Conservation (phyloP, 2,797 vertebrate species). For the Enteromius radiatus region DNA sequence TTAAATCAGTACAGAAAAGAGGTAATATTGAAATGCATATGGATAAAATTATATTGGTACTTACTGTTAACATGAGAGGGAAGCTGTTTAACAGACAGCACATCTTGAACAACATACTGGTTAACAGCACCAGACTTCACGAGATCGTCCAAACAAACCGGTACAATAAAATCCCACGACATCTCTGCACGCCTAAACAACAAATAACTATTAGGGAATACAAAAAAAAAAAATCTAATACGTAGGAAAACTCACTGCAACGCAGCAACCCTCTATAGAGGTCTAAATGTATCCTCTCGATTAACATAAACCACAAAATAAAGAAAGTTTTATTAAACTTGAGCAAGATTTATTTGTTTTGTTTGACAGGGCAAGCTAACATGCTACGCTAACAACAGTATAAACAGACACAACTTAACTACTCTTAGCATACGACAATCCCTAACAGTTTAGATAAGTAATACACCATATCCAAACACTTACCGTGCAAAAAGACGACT, state of each 20-base stretch:
- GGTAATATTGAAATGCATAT: background rate
- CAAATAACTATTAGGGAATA: no score
- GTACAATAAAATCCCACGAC: slow-evolving; percentile 87
- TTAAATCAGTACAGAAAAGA: background rate
- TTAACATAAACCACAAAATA: background rate
- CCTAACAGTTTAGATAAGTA: background rate
- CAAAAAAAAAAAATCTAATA: background rate
- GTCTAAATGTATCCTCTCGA: background rate
- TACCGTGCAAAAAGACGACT: background rate
- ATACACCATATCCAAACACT: background rate
- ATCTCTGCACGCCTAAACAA: slow-evolving; percentile 65
- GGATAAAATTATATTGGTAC: slow-evolving; percentile 27
- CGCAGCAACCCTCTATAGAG: background rate
- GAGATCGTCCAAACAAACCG: slow-evolving; percentile 82
- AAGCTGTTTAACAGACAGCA: slow-evolving; percentile 79
- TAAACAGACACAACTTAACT: no score
- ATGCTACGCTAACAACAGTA: background rate
- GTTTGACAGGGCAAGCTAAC: background rate
- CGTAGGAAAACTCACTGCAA: background rate
- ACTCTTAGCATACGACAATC: background rate
- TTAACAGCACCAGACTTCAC: slow-evolving; percentile 83
- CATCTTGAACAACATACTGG: slow-evolving; percentile 89
- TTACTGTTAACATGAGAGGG: slow-evolving; percentile 78
- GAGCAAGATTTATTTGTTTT: background rate
- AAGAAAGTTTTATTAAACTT: background rate